phyloP scores from a whole-genome alignment of 2,113 vertebrate species.

The Oncorhynchus gorbuscha region DNA sequence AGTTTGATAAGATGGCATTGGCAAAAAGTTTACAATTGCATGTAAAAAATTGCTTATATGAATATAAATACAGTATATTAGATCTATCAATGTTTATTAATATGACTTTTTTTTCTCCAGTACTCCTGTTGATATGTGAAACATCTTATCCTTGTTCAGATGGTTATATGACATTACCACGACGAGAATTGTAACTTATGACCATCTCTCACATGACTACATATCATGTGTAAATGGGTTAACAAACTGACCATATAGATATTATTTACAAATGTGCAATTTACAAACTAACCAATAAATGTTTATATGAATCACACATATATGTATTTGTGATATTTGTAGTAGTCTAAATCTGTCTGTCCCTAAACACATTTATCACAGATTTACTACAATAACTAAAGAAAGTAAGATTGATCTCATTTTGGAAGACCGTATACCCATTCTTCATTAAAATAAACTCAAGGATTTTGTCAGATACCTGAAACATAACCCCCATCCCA shows the following conservation, averaged over 20 bases:
- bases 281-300: slow-evolving; percentile 69
- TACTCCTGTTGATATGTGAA: slow-evolving; percentile 38
- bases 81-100: slow-evolving; percentile 48
- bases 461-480: no score
- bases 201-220: slow-evolving; percentile 33
- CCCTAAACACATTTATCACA: not conserved
- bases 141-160: slow-evolving; percentile 55
- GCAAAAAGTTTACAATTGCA: slow-evolving; percentile 59
- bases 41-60: slow-evolving; percentile 61
- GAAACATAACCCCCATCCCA: not conserved
- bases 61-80: slow-evolving; percentile 44
- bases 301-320: slow-evolving; percentile 32
- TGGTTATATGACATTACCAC: slow-evolving; percentile 67
- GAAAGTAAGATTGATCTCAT: no score
- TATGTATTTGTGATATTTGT: slow-evolving; percentile 58
- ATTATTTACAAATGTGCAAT: slow-evolving; percentile 36
- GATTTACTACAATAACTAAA: not conserved
- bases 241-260: slow-evolving; percentile 49
- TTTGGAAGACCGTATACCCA: not conserved
- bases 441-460: not conserved
- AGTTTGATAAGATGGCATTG: slow-evolving; percentile 21
- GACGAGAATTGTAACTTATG: slow-evolving; percentile 44
- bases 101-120: slow-evolving; percentile 53
- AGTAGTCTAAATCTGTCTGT: slow-evolving; percentile 1
- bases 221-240: slow-evolving; percentile 42